phyloP scores from a whole-genome alignment of 2,888 invertebrate species.

The Perdita meconis region DNA sequence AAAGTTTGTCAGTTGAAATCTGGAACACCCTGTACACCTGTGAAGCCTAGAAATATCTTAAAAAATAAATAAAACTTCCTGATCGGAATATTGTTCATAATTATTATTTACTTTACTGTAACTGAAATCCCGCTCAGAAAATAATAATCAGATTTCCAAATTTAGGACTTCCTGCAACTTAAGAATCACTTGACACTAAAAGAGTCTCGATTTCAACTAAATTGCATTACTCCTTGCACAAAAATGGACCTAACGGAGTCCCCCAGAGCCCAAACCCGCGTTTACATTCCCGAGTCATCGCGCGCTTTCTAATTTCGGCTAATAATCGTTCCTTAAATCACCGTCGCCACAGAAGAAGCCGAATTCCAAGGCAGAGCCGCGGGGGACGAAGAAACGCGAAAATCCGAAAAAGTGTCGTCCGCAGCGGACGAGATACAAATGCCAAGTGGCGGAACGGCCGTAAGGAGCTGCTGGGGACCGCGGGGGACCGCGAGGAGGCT shows the following conservation, averaged over 20 bases:
- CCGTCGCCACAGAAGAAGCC: not conserved
- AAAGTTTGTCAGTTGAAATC: no score
- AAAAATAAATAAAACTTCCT: no score
- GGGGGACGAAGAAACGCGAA: conserved; percentile 9
- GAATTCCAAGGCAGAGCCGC: conserved; percentile 8
- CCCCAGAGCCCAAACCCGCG: not conserved
- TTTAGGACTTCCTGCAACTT: no score
- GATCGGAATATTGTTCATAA: no score
- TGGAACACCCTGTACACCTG: no score
- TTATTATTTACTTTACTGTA: no score
- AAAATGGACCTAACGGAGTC: not conserved
- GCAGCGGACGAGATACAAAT: conserved; percentile 11
- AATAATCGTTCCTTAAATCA: conserved; percentile 3
- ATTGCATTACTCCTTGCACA: not conserved
- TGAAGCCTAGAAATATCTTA: no score
- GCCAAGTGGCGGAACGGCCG: conserved; percentile 7
- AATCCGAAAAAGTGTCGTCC: conserved; percentile 18
- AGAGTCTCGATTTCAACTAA: no score
- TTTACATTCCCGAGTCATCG: not conserved
- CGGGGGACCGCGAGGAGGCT: not conserved
- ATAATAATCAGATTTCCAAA: no score
- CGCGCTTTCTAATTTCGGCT: conserved; percentile 2
- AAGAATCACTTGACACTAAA: no score
- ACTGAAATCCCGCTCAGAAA: no score
- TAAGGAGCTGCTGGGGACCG: not conserved